Evolutionary conservation across 2,797 vertebrate species (phyloP).

Genomic region (Acanthis flammea): DNA sequence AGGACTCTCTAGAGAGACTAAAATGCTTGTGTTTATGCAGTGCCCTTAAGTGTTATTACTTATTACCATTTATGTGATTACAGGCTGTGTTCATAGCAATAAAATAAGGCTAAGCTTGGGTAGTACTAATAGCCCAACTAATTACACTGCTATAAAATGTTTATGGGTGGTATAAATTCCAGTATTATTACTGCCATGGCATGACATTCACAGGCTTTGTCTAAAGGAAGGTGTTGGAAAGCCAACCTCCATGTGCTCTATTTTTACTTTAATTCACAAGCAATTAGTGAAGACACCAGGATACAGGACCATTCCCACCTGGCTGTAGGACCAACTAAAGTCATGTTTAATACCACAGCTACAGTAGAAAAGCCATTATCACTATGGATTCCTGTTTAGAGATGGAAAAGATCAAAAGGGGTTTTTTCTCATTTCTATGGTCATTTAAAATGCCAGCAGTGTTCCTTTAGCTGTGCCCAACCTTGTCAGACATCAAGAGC

Average conservation of each 20-base stretch:
- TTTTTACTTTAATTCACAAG: not conserved
- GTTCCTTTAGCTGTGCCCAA: not conserved
- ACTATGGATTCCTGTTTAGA: not conserved
- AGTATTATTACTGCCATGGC: conserved; percentile 28
- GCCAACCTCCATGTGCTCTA: not conserved
- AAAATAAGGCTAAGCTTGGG: conserved; percentile 56
- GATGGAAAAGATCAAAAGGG: not conserved
- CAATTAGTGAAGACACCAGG: not conserved
- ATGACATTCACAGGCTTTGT: not conserved
- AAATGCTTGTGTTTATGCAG: conserved; percentile 3
- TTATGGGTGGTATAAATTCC: conserved; percentile 65
- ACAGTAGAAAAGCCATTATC: not conserved
- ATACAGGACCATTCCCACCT: not conserved
- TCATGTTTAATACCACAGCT: not conserved
- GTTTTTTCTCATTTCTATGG: not conserved
- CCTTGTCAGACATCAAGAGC: conserved; percentile 19
- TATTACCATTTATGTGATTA: conserved; percentile 64
- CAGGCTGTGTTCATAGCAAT: conserved; percentile 66
- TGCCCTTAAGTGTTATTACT: conserved; percentile 57
- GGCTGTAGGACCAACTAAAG: not conserved
- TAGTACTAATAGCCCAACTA: conserved; percentile 68
- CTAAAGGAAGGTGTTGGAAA: conserved; percentile 1
- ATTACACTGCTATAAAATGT: conserved; percentile 65
- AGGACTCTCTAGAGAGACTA: not conserved
- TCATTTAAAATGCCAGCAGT: conserved; percentile 9